These are phyloP conservation scores for Bucco capensis DNA, from an alignment of 2,113 vertebrate genomes.

Conservation along the genomic window DNA sequence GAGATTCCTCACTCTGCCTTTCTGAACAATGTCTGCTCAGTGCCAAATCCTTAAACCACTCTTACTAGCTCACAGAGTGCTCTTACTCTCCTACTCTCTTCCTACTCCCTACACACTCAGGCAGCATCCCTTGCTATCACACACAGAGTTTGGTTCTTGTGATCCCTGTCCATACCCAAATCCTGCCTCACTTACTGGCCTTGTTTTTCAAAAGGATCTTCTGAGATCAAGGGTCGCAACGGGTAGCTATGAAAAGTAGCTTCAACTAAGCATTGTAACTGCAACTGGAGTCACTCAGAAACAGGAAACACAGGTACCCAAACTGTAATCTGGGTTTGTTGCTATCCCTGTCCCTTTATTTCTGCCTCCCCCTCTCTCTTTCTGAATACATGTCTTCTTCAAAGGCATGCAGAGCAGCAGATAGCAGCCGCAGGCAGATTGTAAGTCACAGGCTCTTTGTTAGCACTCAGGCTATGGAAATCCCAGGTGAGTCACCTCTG, in stretches of 20 bases:
- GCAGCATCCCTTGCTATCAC: background rate
- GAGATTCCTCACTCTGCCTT: background rate
- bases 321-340: slow-evolving; percentile 16
- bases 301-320: slow-evolving; percentile 40
- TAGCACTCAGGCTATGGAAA: slow-evolving; percentile 38
- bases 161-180: background rate
- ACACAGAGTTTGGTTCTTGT: background rate
- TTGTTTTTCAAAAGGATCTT: background rate
- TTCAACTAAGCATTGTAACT: background rate
- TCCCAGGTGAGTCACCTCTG: slow-evolving; percentile 34
- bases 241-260: background rate
- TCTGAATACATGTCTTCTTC: slow-evolving; percentile 40
- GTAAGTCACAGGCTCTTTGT: slow-evolving; percentile 37
- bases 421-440: slow-evolving; percentile 20
- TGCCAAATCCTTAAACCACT: slow-evolving; percentile 12
- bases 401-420: background rate
- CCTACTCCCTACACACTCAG: background rate
- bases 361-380: background rate
- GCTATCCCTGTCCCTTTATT: slow-evolving; percentile 10
- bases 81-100: background rate
- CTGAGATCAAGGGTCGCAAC: background rate
- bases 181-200: background rate
- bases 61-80: background rate
- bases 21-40: background rate
- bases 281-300: background rate